These are phyloP conservation scores for Anneissia japonica DNA, from an alignment of 35 echinoderm and acorn worm species.

Conservation along the genomic window DNA sequence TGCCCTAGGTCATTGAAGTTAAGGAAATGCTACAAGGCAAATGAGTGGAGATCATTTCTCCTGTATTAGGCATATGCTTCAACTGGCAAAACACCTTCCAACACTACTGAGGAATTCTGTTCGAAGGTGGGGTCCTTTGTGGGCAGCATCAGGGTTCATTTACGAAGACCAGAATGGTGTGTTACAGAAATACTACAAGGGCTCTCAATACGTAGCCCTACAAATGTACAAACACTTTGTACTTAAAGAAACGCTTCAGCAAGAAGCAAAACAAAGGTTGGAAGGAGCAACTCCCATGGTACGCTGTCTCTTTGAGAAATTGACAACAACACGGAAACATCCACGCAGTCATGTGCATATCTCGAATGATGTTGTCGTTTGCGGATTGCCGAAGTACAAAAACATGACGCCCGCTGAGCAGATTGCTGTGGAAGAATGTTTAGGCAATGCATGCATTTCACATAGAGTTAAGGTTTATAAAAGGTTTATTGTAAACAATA, in stretches of 20 bases:
- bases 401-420: too few species aligned
- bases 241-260: not conserved
- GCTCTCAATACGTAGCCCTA: slow-evolving; percentile 24
- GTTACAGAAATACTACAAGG: slow-evolving; percentile 15
- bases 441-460: too few species aligned
- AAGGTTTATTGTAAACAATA: too few species aligned
- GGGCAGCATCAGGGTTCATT: slow-evolving; percentile 26
- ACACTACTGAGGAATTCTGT: slow-evolving; percentile 25
- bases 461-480: too few species aligned
- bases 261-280: too few species aligned
- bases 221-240: slow-evolving; percentile 6
- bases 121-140: slow-evolving; percentile 45
- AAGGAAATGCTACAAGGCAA: slow-evolving; percentile 3
- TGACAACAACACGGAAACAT: too few species aligned
- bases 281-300: too few species aligned
- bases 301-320: too few species aligned
- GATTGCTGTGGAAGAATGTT: too few species aligned
- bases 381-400: too few species aligned
- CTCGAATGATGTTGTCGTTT: too few species aligned
- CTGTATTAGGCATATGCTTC: not conserved
- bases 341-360: too few species aligned
- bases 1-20: not conserved
- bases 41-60: slow-evolving; percentile 9
- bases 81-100: slow-evolving; percentile 32
- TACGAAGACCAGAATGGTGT: slow-evolving; percentile 35